Evolutionary conservation across 2,113 vertebrate genomes (phyloP), one percentile per base, ranked within the genome.

Genomic region (Neolamprologus variostigma): DNA sequence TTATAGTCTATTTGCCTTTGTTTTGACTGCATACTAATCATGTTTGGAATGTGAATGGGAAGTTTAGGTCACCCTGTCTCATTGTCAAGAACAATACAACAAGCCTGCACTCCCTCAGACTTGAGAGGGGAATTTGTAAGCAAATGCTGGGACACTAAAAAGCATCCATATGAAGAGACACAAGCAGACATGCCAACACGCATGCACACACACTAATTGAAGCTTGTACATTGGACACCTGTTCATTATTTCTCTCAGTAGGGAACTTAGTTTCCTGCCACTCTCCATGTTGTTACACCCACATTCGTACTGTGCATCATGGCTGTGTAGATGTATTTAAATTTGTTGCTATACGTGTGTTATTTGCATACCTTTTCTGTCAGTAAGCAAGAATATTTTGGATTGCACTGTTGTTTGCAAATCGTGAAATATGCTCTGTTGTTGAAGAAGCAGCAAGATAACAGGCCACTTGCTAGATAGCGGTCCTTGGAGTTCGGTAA

Each of bases 161-260:
- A 14, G 9, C 21, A 42, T 17, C 68, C 23, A 31, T 26, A 73
- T 47, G 35, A 42, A 78, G 35, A 19, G 23, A 57, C 33, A 73
- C 80, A 23, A 42, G 13, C 61, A 86, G 19, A 73, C 80, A 86
- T 57, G 37, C 47, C 71, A 53, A 31, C 85, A 81, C 9, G 47
- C n/a, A 66, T 26, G 63, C 59, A 84, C 26, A 35, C 79, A 73
- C 26, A 80, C n/a, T 68, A 84, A 86, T 59, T 88, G 55, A 81
- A 47, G 84, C 85, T 89, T 87, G 89, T 91, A 85, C 83, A 90
- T 68, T 84, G 66, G 90, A 93, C 91, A 95, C 91, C 89, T 94
- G 93, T 93, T 95, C 89, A 93, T 96, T 95, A 94, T 94, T 92
- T 93, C 59, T 91, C 92, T 89, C 93, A 89, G 89, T 87, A 79